Conservation (phyloP, 2,113 vertebrate species). For the Zosterops hypoxanthus region DNA sequence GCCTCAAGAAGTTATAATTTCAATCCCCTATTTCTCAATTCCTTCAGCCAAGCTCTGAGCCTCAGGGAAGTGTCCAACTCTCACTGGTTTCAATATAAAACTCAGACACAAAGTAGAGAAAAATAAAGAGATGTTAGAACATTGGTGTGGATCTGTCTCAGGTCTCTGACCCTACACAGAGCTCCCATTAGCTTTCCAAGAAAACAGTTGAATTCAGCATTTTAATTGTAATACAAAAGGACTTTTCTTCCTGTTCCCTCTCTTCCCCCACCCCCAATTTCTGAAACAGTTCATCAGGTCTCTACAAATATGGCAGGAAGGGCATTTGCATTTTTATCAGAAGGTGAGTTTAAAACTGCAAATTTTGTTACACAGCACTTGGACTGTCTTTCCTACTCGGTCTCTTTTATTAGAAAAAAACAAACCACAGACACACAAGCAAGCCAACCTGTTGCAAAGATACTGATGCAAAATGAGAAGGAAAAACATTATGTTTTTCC, state of each 20-base stretch:
- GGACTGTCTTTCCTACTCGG: background rate
- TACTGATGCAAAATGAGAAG: background rate
- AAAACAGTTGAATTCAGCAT: background rate
- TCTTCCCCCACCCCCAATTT: background rate
- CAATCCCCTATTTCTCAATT: background rate
- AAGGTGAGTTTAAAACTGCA: background rate
- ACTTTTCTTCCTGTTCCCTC: background rate
- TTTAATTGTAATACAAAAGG: background rate
- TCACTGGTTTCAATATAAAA: background rate
- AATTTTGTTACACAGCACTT: background rate
- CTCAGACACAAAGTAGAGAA: background rate
- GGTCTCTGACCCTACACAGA: background rate
- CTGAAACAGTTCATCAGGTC: background rate
- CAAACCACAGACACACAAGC: background rate
- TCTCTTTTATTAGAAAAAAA: background rate
- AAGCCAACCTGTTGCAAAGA: background rate
- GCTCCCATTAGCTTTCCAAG: background rate
- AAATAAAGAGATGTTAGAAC: background rate
- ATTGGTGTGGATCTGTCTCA: background rate
- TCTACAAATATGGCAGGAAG: background rate
- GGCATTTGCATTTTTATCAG: background rate
- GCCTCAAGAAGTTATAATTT: background rate
- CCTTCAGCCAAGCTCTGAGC: background rate
- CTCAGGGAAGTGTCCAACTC: background rate
- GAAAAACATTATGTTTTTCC: background rate